Conservation (phyloP, 2,113 vertebrate species). For the Irena cyanogastra region DNA sequence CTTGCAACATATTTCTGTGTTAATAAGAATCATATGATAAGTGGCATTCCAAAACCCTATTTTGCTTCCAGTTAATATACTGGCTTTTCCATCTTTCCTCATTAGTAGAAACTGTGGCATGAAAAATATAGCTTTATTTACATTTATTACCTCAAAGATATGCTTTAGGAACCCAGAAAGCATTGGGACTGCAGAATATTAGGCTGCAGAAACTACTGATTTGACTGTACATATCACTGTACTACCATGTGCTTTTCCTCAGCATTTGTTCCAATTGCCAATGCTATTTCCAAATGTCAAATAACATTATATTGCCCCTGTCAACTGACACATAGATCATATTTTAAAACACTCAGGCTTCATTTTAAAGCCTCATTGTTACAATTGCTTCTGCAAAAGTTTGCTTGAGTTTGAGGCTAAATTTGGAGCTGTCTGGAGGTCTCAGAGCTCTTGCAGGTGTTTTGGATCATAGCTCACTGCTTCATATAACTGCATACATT, state of each 20-base stretch:
- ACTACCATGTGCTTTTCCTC: not conserved
- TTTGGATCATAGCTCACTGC: not conserved
- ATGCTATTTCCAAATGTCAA: not conserved
- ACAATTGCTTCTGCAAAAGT: not conserved
- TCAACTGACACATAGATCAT: not conserved
- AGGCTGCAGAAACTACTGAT: not conserved
- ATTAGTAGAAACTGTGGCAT: not conserved
- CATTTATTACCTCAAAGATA: not conserved
- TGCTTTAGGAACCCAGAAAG: not conserved
- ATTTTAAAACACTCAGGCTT: not conserved
- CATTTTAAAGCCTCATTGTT: not conserved
- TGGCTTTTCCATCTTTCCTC: not conserved
- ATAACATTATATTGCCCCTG: not conserved
- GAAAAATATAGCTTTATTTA: not conserved
- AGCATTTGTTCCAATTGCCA: not conserved
- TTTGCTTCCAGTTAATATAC: not conserved
- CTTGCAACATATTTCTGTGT: not conserved
- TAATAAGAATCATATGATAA: not conserved
- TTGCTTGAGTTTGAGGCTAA: not conserved
- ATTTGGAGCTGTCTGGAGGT: not conserved
- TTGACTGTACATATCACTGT: not conserved
- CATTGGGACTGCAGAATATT: not conserved
- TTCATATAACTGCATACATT: not conserved
- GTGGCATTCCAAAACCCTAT: not conserved
- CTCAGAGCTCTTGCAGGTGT: not conserved